Evolutionary conservation across 92 coral and sea anemone genomes (phyloP).

Genomic region (Siderastrea siderea): DNA sequence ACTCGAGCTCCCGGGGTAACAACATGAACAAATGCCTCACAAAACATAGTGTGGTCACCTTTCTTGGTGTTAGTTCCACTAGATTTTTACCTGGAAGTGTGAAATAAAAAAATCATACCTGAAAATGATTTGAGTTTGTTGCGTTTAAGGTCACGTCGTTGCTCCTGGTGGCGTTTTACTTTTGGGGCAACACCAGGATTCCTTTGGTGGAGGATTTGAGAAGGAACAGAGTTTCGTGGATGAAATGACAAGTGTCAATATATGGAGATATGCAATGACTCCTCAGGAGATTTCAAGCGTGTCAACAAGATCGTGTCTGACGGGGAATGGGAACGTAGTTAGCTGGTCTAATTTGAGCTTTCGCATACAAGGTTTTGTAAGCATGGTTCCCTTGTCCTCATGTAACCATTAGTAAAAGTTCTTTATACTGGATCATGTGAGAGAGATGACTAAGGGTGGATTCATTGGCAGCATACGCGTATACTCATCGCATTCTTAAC

Average conservation of each 20-base stretch:
- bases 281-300: not conserved
- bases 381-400: not conserved
- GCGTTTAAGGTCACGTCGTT: conserved; percentile 5
- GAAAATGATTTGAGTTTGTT: not conserved
- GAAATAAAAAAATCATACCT: too few species aligned
- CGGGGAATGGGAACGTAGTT: conserved; percentile 6
- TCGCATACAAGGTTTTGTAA: conserved; percentile 3
- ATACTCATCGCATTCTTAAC: too few species aligned
- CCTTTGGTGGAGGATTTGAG: not conserved
- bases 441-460: too few species aligned
- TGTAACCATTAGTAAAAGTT: too few species aligned
- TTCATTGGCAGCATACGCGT: too few species aligned
- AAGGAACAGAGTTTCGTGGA: not conserved
- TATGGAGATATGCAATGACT: not conserved
- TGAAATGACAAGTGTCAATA: not conserved
- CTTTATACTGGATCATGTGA: too few species aligned
- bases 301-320: conserved; percentile 13
- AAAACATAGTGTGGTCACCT: too few species aligned
- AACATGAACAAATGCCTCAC: too few species aligned
- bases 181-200: conserved; percentile 15
- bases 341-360: not conserved
- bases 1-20: too few species aligned
- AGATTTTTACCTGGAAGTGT: not conserved
- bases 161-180: not conserved
- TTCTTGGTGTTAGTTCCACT: too few species aligned